Base-by-base conservation (phyloP, 2,797 vertebrate genomes). In the Nannoperca obscura region DNA sequence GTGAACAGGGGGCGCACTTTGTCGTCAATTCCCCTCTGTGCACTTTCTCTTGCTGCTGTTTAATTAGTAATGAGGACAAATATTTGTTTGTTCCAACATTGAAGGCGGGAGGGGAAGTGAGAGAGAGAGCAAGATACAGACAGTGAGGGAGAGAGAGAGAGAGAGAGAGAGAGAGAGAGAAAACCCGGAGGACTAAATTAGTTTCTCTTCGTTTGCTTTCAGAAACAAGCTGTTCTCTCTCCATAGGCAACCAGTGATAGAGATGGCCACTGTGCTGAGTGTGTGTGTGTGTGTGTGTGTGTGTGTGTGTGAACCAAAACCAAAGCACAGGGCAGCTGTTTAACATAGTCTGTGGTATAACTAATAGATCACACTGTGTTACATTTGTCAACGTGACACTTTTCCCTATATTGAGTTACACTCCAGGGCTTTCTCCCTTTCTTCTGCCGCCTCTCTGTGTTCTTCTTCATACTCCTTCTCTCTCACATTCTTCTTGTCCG, bases 1-100 rank as follows among this genome's bases (percentile, higher is more conserved):
- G 9, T 19, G 38, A 61, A 74, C 7, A 19, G 10, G 32, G 32
- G 32, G 32, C 0, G 36, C 34, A 24, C 44, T 22, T 34, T 30
- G 17, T 81, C 90, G 91, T 95, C 94, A 95, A 95, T 96, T 95
- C 93, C 91, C 93, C 76, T 91, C 92, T 71, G 88, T 94, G 82
- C 94, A 92, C 94, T 89, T 91, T 88, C 85, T 86, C 83, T 82
- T 65, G 84, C 71, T 86, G 86, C 89, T 94, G 92, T 94, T 98
- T 97, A 97, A 98, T 98, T 98, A 98, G 90, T 98, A 96, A 98
- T 98, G 96, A 98, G 96, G 95, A 97, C 96, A 96, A 97, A 97
- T 97, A 97, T 97, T 96, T 95, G 94, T 95, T 94, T 96, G 94
- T 95, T 95, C 94, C 88, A 84, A 91, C 94, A 91, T 89, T 89